These are phyloP conservation scores for Mimumesa dahlbomi DNA, from an alignment of 2,888 invertebrate genomes.

Conservation along the genomic window DNA sequence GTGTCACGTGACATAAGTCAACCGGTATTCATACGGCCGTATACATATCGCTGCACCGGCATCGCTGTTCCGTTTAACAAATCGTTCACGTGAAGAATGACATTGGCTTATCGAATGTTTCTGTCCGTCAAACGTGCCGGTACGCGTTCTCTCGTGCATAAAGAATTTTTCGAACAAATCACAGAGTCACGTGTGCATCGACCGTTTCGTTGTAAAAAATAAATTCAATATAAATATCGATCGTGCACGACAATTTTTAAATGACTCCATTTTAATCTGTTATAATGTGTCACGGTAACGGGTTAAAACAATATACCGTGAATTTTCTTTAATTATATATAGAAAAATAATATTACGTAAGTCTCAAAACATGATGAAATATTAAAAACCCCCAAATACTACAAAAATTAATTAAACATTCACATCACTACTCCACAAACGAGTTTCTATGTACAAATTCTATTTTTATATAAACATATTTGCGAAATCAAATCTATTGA, in stretches of 20 bases:
- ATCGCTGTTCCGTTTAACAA: constrained; percentile 28
- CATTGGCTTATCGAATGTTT: constrained; percentile 22
- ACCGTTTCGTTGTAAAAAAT: not conserved
- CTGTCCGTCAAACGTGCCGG: not conserved
- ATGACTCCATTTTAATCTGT: too few relatives aligned
- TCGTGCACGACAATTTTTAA: too few relatives aligned
- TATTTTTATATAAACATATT: too few relatives aligned
- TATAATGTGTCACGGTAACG: not conserved
- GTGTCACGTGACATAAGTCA: constrained; percentile 7
- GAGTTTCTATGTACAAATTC: too few relatives aligned
- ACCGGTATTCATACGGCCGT: not conserved
- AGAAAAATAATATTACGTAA: too few relatives aligned
- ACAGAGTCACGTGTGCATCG: not conserved
- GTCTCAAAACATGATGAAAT: too few relatives aligned
- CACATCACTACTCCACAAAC: too few relatives aligned
- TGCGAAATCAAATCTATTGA: too few relatives aligned
- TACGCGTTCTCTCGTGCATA: not conserved
- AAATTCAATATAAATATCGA: not conserved
- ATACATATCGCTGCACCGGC: constrained; percentile 3
- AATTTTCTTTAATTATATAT: too few relatives aligned
- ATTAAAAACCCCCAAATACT: too few relatives aligned
- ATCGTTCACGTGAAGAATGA: constrained; percentile 22
- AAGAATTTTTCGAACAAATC: constrained; percentile 15
- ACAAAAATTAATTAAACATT: too few relatives aligned
- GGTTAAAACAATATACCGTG: too few relatives aligned